Conservation (phyloP, 2,888 invertebrate species). For the Iphiclides podalirius region DNA sequence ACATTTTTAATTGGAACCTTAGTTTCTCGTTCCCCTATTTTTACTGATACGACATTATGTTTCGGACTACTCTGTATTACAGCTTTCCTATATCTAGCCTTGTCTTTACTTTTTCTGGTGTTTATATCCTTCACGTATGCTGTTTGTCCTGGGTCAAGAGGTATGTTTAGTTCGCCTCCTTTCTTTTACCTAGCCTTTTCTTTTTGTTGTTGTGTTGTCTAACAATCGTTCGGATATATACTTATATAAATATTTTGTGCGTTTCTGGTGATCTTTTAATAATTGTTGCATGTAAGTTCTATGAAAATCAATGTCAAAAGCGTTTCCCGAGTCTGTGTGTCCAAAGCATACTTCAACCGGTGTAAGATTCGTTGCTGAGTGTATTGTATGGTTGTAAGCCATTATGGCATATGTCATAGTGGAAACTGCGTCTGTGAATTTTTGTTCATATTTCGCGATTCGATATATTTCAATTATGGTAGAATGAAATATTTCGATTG, state of each 20-base stretch:
- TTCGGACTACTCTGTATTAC: not conserved
- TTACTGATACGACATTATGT: not conserved
- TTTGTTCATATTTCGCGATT: constrained; percentile 24
- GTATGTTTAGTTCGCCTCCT: constrained; percentile 3
- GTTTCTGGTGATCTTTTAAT: not conserved
- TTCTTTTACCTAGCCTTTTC: not conserved
- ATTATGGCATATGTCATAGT: constrained; percentile 25
- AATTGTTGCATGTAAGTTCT: not conserved
- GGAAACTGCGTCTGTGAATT: constrained; percentile 11
- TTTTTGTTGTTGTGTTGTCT: not conserved
- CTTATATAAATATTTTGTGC: not conserved
- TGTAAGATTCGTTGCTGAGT: constrained; percentile 9
- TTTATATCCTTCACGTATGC: constrained; percentile 5
- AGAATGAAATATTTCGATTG: constrained; percentile 20
- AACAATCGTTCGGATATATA: no score
- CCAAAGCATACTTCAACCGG: constrained; percentile 26
- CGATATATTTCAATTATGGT: constrained; percentile 19
- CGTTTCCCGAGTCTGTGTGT: constrained; percentile 16
- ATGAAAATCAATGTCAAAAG: not conserved
- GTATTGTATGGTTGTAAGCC: constrained; percentile 24
- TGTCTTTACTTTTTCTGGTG: constrained; percentile 7
- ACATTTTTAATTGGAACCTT: not conserved
- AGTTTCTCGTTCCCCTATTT: not conserved
- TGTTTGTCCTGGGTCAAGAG: not conserved
- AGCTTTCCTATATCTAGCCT: constrained; percentile 7